Evolutionary conservation across 2,113 vertebrate species (phyloP).

Genomic region (Miniopterus natalensis): DNA sequence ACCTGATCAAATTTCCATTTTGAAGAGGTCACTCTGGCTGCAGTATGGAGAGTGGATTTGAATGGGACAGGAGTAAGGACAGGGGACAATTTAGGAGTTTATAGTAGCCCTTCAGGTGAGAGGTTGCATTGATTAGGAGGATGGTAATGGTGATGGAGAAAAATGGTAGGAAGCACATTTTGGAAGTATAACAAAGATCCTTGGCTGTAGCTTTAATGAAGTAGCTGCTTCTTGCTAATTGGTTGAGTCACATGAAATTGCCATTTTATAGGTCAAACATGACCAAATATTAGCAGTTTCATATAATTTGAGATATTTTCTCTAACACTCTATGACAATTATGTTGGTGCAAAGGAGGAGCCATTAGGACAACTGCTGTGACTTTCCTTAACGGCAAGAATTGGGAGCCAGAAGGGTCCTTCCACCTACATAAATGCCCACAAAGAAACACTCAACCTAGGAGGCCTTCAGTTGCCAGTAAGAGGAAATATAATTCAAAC

Average conservation of each 20-base stretch:
- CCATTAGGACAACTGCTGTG: neutral
- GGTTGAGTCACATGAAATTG: neutral
- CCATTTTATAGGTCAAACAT: neutral
- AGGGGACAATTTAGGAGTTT: neutral
- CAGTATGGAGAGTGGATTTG: neutral
- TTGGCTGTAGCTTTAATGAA: constrained; percentile 7
- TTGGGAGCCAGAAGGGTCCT: neutral
- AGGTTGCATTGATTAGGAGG: neutral
- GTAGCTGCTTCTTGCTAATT: constrained; percentile 32
- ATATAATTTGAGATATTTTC: neutral
- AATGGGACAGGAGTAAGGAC: neutral
- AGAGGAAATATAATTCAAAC: neutral
- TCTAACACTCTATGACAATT: neutral
- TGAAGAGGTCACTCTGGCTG: neutral
- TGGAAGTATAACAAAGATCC: neutral
- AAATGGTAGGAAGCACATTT: neutral
- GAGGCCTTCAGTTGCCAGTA: neutral
- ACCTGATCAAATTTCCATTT: neutral
- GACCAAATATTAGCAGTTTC: neutral
- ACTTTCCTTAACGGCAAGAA: neutral
- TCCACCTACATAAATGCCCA: neutral
- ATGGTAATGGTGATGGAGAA: neutral
- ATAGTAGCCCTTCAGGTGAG: neutral
- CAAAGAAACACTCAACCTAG: neutral
- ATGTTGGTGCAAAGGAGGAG: neutral